Evolutionary conservation across 2,113 vertebrate species (phyloP), one percentile per base, ranked within the genome.

Genomic region (Macquaria ambigua): DNA sequence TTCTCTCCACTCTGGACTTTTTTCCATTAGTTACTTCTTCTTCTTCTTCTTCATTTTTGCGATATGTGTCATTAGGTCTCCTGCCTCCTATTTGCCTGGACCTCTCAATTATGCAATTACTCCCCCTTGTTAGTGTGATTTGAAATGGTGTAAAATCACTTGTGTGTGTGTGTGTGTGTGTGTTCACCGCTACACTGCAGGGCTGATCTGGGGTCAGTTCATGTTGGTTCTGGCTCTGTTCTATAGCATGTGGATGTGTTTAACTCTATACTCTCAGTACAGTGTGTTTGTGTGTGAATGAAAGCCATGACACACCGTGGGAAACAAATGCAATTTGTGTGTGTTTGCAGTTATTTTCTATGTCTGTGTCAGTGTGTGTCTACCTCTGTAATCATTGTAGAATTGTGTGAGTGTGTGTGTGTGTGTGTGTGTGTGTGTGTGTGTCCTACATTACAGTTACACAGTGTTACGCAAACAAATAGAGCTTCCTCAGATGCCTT

Each of bases 401-500:
- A 89, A 85, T 82, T 82, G 39, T 39, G 39, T 39, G 39, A 7
- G 39, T 37, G 37, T 78, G 68, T 68, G 68, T 82, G 82, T 86
- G 84, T 90, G 90, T 90, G 6, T 75, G 72, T 64, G 77, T 80
- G 70, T 88, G 25, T 78, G 68, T 68, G 68, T 82, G 82, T 86
- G 84, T 90, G 90, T 90, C 86, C 93, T 89, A 89, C 87, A 92
- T 92, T 85, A 82, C 86, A 76, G 88, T 91, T 64, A 81, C 90
- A 89, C 71, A 9, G 81, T 86, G 90, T 82, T 93, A 94, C 82
- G 70, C 91, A 95, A 94, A 95, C 93, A 95, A 94, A 93, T 94
- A 93, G 88, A 93, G 90, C 92, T 93, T 93, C 94, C 93, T 93
- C 92, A 89, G 89, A 95, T 92, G 92, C 90, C 87, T 88, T 77